Base-by-base conservation (phyloP, 2,888 invertebrate genomes). In the Xestoiulus laeticollis region DNA sequence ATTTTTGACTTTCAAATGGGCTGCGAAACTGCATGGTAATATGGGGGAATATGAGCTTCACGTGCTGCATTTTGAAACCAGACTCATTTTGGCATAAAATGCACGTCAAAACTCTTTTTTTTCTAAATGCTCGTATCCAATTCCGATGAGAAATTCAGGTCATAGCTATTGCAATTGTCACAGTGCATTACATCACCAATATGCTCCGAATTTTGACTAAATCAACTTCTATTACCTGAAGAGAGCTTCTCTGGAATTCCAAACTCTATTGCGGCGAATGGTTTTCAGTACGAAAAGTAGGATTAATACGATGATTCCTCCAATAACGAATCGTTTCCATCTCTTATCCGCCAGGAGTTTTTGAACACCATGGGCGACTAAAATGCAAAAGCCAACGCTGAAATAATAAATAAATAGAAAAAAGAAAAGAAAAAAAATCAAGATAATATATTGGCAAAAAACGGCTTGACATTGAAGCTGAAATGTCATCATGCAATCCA, bases 311-410 rank as follows among this genome's bases (percentile, higher is more conserved):
- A 95, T 38, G 33, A 87, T 68, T 26, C 85, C 84, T 6, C 84
- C 83, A 0, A 87, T 48, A 10, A 84, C 87, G n/a, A 85, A n/a
- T 44, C 85, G 83, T 3, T 48, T 38, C 85, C 83, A 84, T 26
- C 53, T 84, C 38, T 48, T 33, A 48, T 84, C 43, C 33, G 30
- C 43, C 48, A 48, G 30, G 16, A 87, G 30, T 53, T 87, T 87
- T 12, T 84, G 85, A n/a, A 95, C 93, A 1, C 96, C 96, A 91
- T 95, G 95, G 0, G 94, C 95, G 43, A 96, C 94, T 88, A 97
- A 92, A 86, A 97, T 92, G 88, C 96, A 96, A 91, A 95, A 95
- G 0, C 97, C 97, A 91, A 96, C 94, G 91, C 96, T 96, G 94
- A 85, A 91, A 90, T 88, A 87, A 87, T 68, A 88, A 86, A 78